Evolutionary conservation across 2,797 vertebrate genomes (phyloP), one percentile per base, ranked within the genome.

Genomic region (Pangasius sanitwongsei): DNA sequence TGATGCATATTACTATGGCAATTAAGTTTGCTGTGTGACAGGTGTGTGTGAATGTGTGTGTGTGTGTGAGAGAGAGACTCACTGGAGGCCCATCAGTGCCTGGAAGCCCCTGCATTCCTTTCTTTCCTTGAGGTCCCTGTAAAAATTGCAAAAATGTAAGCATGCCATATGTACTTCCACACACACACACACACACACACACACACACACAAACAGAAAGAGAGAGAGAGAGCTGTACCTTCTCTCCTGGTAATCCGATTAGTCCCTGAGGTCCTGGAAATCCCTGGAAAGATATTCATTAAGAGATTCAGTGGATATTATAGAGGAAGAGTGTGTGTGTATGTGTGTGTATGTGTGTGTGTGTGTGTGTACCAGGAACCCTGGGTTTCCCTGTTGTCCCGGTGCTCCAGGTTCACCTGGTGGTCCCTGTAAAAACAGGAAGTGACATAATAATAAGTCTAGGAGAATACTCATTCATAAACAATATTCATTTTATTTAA

Each of bases 241-340:
- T 99, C 7, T 98, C 97, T 95, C 98, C 98, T 70, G 98, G 98
- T 78, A 97, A 95, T 81, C 98, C 98, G 0, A 99, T 98, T 0
- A 97, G 94, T 1, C 98, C 98, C 94, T 99, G 98, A 82, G 98
- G 97, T 88, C 98, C 98, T 4, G 98, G 98, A 88, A 99, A 98
- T 90, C 98, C 98, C 98, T 99, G 92, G 31, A 44, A 65, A 6
- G 6, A 83, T 28, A 83, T 63, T n/a, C 25, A 83, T 63, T 23
- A 23, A 37, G 23, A 85, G 90, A 41, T 20, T 90, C 7, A 85
- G 20, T 6, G 41, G 9, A 82, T 18, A 25, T 28, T 57, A 41
- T 8, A 13, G 72, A 12, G 31, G 78, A 20, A 81, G 85, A 90
- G 63, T 83, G 31, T 88, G 25, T 67, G 50, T 78, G 37, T 80